Conservation (phyloP, 2,797 vertebrate genomes). For the Benthosema pterotum region DNA sequence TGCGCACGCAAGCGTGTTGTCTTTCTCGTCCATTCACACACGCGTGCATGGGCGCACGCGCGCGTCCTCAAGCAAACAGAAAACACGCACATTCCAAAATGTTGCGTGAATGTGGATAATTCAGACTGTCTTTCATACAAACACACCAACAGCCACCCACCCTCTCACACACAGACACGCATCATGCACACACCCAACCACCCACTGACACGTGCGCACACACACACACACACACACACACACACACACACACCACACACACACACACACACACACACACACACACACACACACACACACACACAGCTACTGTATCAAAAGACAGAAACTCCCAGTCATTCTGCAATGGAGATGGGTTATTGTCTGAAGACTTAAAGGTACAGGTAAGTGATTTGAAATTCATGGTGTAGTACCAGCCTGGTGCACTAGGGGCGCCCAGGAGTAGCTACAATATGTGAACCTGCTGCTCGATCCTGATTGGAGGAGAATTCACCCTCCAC, state of each 20-base stretch:
- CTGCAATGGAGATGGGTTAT: slow-evolving; percentile 52
- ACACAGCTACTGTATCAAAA: slow-evolving; percentile 38
- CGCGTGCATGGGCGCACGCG: too few species aligned
- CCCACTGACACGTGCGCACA: background rate
- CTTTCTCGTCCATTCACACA: too few species aligned
- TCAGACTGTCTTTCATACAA: background rate
- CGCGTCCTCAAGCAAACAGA: too few species aligned
- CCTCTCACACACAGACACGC: slow-evolving; percentile 38
- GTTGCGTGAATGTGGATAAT: too few species aligned
- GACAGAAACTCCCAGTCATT: slow-evolving; percentile 43
- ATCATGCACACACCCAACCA: slow-evolving; percentile 21
- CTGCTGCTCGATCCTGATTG: too few species aligned
- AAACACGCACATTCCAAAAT: too few species aligned
- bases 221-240: background rate
- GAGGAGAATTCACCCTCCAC: too few species aligned
- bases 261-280: slow-evolving; percentile 1
- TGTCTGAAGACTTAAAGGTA: slow-evolving; percentile 54
- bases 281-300: background rate
- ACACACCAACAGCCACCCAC: slow-evolving; percentile 6
- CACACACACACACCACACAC: background rate
- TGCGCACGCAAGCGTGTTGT: too few species aligned
- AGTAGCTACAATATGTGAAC: too few species aligned
- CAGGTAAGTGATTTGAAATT: too few species aligned
- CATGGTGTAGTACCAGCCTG: too few species aligned
- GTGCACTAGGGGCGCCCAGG: too few species aligned